phyloP scores from a whole-genome alignment of 2,113 vertebrate species.

The Rhegmatorhina hoffmannsi region DNA sequence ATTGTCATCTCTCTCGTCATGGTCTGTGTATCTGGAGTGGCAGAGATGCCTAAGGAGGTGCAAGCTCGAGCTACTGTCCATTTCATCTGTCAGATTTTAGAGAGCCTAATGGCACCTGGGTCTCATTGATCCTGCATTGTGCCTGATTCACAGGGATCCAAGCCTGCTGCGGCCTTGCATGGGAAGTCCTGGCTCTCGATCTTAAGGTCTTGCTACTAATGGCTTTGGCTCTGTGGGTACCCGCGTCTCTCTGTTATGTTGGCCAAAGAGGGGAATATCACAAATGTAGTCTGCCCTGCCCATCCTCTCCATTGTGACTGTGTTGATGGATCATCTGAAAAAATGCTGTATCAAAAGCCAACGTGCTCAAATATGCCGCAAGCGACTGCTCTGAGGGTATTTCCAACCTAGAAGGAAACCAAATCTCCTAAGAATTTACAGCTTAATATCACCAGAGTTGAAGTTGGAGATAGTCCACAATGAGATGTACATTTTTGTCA shows the following conservation, averaged over 20 bases:
- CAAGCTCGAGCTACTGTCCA: neutral
- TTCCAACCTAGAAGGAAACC: neutral
- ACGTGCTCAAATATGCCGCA: fast-evolving
- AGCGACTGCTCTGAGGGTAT: neutral
- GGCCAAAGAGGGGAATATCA: neutral
- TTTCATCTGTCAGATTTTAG: neutral
- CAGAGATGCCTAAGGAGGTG: neutral
- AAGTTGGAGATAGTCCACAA: neutral
- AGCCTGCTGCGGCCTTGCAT: neutral
- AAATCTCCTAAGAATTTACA: neutral
- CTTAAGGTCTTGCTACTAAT: neutral
- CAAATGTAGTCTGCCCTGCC: neutral
- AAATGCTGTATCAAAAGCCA: neutral
- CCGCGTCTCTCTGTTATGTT: neutral
- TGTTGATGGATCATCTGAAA: neutral
- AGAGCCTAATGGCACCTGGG: neutral
- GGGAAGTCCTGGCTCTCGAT: neutral
- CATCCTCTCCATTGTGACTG: neutral
- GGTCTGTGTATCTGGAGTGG: neutral
- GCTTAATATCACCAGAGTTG: neutral
- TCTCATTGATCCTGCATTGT: neutral
- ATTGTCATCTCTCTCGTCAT: neutral
- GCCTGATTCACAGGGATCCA: neutral
- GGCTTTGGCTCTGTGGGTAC: neutral
- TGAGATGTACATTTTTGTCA: neutral